phyloP scores from a whole-genome alignment of 2,888 invertebrate genomes.

The Scrobipalpa atriplicella region DNA sequence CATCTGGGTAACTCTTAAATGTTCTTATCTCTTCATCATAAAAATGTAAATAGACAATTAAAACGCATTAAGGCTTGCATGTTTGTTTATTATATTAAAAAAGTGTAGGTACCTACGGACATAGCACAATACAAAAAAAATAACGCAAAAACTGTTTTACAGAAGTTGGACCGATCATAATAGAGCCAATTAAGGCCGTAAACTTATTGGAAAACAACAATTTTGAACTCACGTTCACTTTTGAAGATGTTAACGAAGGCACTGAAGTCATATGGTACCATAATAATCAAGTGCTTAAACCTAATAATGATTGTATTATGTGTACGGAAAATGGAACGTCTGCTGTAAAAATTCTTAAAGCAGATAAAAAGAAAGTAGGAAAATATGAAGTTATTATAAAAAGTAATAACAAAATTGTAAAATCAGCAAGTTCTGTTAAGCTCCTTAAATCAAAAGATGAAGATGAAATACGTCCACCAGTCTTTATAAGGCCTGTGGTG shows the following conservation, averaged over 20 bases:
- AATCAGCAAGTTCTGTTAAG: conserved; percentile 92
- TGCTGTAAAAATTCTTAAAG: conserved; percentile 85
- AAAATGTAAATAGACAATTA: neutral
- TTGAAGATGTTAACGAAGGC: conserved; percentile 85
- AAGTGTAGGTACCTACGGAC: neutral
- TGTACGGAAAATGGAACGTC: conserved; percentile 84
- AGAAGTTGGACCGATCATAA: conserved; percentile 84
- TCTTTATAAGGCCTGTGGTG: conserved; percentile 87
- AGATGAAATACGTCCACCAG: conserved; percentile 86
- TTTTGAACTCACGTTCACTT: conserved; percentile 87
- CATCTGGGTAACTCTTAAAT: neutral
- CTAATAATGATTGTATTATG: conserved; percentile 84
- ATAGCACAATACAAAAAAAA: neutral
- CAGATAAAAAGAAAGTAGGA: conserved; percentile 89
- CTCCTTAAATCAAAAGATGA: conserved; percentile 84
- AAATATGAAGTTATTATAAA: conserved; percentile 94
- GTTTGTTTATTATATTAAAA: neutral
- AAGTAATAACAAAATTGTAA: conserved; percentile 89
- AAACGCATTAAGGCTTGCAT: neutral
- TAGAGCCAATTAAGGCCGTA: conserved; percentile 89
- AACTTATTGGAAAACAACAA: conserved; percentile 87
- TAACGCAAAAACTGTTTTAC: conserved; percentile 66
- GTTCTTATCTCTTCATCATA: neutral
- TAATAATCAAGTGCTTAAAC: conserved; percentile 89
- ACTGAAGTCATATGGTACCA: conserved; percentile 93